Percentiles rank a stretch among this genome's conserved stretches.
These are phyloP conservation scores for Drosophila ercepeae DNA, from an alignment of 1,140 invertebrate genomes.

Conservation along the genomic window DNA sequence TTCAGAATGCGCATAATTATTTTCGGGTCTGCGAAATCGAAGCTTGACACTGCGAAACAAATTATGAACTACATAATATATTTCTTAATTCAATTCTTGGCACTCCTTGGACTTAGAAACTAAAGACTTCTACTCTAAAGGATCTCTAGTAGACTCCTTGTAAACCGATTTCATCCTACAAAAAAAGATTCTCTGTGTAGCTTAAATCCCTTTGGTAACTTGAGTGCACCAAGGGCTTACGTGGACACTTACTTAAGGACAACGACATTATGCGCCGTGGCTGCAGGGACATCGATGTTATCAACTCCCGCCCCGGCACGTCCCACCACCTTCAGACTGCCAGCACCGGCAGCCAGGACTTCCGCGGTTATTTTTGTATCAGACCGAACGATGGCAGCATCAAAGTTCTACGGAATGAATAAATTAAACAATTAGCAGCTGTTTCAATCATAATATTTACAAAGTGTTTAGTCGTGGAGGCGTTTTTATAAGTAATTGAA, in stretches of 20 bases:
- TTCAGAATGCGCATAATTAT: conserved; percentile 53
- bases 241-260: conserved; percentile 94
- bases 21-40: neutral
- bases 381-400: conserved; percentile 96
- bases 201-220: neutral
- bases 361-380: conserved; percentile 98
- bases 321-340: conserved; percentile 93
- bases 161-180: no score
- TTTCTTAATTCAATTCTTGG: neutral
- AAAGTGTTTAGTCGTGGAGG: neutral
- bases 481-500: neutral
- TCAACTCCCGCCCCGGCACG: conserved; percentile 98
- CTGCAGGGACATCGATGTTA: conserved; percentile 96
- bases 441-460: conserved; percentile 18
- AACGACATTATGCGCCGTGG: conserved; percentile 92
- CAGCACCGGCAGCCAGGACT: conserved; percentile 90
- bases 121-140: no score
- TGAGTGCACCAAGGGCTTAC: conserved; percentile 18
- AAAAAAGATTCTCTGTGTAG: neutral
- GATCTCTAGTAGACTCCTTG: no score
- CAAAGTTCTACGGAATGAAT: conserved; percentile 88
- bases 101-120: neutral
- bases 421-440: conserved; percentile 20
- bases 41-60: neutral
- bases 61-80: neutral